phyloP scores from a whole-genome alignment of 2,113 vertebrate species.

The Thalassoma bifasciatum region DNA sequence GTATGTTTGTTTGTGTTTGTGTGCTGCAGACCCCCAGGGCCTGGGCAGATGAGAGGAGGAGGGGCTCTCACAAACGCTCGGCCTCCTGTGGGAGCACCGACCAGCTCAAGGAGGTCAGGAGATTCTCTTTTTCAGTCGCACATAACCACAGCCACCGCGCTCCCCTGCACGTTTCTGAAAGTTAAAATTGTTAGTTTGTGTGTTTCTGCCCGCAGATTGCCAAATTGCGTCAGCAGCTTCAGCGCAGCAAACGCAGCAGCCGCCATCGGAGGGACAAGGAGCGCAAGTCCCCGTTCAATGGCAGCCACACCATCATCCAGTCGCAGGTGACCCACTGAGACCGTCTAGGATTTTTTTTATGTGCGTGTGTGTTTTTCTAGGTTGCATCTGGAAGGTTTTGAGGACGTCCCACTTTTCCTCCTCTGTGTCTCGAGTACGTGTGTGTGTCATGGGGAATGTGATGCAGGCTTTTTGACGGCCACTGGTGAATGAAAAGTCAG shows the following conservation, averaged over 20 bases:
- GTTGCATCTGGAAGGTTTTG: slow-evolving; percentile 21
- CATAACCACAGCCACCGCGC: too few relatives aligned
- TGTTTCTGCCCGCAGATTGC: slow-evolving; percentile 86
- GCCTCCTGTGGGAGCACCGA: slow-evolving; percentile 98
- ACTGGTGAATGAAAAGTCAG: background rate
- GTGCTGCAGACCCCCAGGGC: slow-evolving; percentile 93
- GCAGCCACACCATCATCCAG: slow-evolving; percentile 97
- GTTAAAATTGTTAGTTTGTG: background rate
- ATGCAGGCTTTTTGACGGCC: background rate
- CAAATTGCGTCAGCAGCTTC: slow-evolving; percentile 96
- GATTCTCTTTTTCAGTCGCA: background rate
- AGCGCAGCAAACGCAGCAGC: slow-evolving; percentile 98
- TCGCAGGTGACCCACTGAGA: slow-evolving; percentile 87
- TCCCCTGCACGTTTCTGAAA: background rate
- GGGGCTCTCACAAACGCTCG: slow-evolving; percentile 93
- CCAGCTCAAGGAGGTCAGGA: slow-evolving; percentile 95
- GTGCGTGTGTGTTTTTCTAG: slow-evolving; percentile 21
- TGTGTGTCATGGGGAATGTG: slow-evolving; percentile 5
- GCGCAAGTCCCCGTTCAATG: slow-evolving; percentile 97
- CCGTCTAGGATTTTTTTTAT: background rate
- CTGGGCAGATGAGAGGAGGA: slow-evolving; percentile 98
- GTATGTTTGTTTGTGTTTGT: slow-evolving; percentile 36
- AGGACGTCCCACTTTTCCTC: slow-evolving; percentile 43
- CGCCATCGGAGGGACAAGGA: slow-evolving; percentile 98
- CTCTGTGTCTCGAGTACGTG: background rate